Evolutionary conservation across 2,888 invertebrate genomes (phyloP), one percentile per base, ranked within the genome.

Genomic region (Venusia cambrica): DNA sequence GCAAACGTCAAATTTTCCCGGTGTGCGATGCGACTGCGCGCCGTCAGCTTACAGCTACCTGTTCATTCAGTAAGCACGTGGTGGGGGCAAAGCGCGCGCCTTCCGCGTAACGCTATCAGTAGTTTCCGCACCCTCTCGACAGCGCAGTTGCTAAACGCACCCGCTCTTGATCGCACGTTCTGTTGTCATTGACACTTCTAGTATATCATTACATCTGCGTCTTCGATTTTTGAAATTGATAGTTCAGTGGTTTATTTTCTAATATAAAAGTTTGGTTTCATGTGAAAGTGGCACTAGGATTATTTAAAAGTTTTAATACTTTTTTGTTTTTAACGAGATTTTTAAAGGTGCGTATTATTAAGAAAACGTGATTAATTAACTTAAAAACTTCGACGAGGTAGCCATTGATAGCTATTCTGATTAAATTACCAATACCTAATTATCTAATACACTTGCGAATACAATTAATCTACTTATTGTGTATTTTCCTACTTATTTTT

Each of bases 101-200:
- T 85, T 84, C 85, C 83, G 85, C 79, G 84, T 87, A 84, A 81
- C 71, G 71, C 80, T 80, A 81, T 85, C 85, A 83, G 83, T 77
- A 80, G 83, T 79, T 79, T 81, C 81, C 74, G 83, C 85, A 85
- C 83, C 85, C 85, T 75, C 73, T 69, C 69, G 63, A 68, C 57
- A 59, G 69, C 70, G 72, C 84, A 87, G 85, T 87, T 81, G 80
- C 78, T 69, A 81, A 87, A 76, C 78, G 83, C 81, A 84, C 79
- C 84, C 74, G 81, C 74, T 70, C 65, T 70, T 68, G 75, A 67
- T 69, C 80, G 78, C 83, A 84, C 85, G 85, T 78, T 63, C 64
- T 53, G 48, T 63, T 26, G 35, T 36, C 29, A 33, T 45, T 83
- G 81, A 69, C 80, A 76, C 73, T 62, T 81, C 80, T 73, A 76